These are phyloP conservation scores for Drosophila gunungcola DNA, from an alignment of 1,140 invertebrate genomes.

Conservation along the genomic window DNA sequence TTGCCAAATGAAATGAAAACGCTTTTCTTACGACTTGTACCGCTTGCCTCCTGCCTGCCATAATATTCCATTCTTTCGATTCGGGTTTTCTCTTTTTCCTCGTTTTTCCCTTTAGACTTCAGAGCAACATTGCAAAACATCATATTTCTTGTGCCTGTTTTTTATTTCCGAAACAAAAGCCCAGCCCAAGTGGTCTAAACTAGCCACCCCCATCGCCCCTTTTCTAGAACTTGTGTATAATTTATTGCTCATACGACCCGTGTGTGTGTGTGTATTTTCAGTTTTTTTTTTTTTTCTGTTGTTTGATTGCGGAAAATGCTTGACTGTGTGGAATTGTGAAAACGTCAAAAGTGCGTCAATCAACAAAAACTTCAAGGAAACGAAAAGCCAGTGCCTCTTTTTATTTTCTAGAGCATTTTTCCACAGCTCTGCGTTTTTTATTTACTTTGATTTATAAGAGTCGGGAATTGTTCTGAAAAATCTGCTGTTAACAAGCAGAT, in stretches of 20 bases:
- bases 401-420: conserved; percentile 28
- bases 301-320: conserved; percentile 13
- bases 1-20: conserved; percentile 82
- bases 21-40: conserved; percentile 69
- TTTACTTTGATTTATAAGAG: conserved; percentile 50
- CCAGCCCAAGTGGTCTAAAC: conserved; percentile 27
- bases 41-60: conserved; percentile 36
- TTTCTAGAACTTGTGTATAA: conserved; percentile 58
- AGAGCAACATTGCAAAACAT: conserved; percentile 48
- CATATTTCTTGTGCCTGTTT: conserved; percentile 79
- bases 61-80: conserved; percentile 44
- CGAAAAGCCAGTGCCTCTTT: conserved; percentile 1
- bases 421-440: conserved; percentile 16
- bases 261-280: conserved; percentile 27
- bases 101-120: conserved; percentile 20
- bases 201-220: conserved; percentile 7
- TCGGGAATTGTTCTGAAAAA: conserved; percentile 23
- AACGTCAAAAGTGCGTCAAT: conserved; percentile 78
- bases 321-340: conserved; percentile 50
- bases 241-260: conserved; percentile 72
- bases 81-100: conserved; percentile 13
- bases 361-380: conserved; percentile 52
- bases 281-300: background rate
- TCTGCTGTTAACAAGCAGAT: conserved; percentile 44
- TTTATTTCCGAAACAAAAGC: conserved; percentile 74